Evolutionary conservation across 2,888 invertebrate species (phyloP), one percentile per base, ranked within the genome.

Genomic region (Petrolisthes manimaculis): DNA sequence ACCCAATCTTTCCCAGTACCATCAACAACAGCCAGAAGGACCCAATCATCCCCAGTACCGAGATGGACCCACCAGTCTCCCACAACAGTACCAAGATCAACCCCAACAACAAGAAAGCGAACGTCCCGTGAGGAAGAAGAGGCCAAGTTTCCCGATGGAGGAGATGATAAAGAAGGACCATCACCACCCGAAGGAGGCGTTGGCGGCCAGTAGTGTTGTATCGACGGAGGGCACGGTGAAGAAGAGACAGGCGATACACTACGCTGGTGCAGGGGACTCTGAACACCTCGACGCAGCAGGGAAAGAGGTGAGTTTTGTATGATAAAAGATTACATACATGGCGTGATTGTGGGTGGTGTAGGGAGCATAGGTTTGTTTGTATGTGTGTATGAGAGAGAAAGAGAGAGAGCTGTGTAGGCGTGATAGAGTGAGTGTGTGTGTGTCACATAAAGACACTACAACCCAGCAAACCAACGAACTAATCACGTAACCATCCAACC

Each of bases 221-320:
- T 37, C 37, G 37, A 37, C 61, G 12, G 61, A 61, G 61, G 21
- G 71, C 21, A n/a, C 21, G n/a, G 21, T n/a, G 71, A 21, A 71
- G n/a, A 71, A 71, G 71, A 12, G 71, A n/a, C 71, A 71, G n/a
- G 71, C 71, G n/a, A 6, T 71, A n/a, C 71, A 71, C 71, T 61
- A 61, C 18, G 71, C 6, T n/a, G 71, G 71, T n/a, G n/a, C 12
- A 12, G 18, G 21, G n/a, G 37, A 37, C 37, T 37, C 37, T 37
- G 21, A 14, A n/a, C 71, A 71, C 21, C 21, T 71, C 14, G 71
- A 71, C 21, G 71, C 71, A n/a, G 71, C 71, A n/a, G 71, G 71
- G 71, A 71, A 71, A 71, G 71, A 71, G 71, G 71, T 71, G 3
- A 2, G 61, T 37, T 37, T 37, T 37, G 37, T 37, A 37, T 37